Evolutionary conservation across 2,797 vertebrate genomes (phyloP).

Genomic region (Heterohyrax brucei): DNA sequence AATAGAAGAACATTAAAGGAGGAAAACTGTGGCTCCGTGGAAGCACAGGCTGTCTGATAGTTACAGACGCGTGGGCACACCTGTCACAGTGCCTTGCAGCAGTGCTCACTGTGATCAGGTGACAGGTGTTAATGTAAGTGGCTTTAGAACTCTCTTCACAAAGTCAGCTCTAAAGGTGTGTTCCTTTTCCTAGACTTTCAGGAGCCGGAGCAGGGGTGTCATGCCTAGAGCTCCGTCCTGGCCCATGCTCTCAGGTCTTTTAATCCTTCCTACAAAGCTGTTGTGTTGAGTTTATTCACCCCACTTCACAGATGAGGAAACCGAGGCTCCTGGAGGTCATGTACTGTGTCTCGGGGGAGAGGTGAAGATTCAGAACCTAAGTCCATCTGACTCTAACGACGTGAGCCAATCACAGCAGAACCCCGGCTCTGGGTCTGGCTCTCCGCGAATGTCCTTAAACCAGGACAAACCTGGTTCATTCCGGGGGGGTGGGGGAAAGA

Average conservation of each 20-base stretch:
- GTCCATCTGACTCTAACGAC: background rate
- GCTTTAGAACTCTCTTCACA: background rate
- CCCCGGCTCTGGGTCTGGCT: background rate
- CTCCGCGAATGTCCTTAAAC: background rate
- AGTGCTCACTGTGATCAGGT: too few species aligned
- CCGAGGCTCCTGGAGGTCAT: background rate
- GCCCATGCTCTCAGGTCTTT: background rate
- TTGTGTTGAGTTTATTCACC: background rate
- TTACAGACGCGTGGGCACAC: too few species aligned
- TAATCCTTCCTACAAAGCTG: background rate
- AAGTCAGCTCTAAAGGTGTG: background rate
- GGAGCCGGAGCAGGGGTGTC: background rate
- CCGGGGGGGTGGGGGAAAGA: background rate
- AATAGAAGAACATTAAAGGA: slow-evolving; percentile 8
- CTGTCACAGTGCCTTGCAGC: background rate
- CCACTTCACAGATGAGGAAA: slow-evolving; percentile 44
- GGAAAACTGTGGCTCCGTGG: background rate
- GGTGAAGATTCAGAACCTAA: slow-evolving; percentile 16
- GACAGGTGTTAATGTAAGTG: background rate
- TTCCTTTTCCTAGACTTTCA: background rate
- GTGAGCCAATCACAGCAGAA: background rate
- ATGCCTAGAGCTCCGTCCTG: background rate
- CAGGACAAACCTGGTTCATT: background rate
- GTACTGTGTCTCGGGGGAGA: background rate
- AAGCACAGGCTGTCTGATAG: background rate